Conservation (phyloP, 1,140 invertebrate species). For the Platyura marginata region DNA sequence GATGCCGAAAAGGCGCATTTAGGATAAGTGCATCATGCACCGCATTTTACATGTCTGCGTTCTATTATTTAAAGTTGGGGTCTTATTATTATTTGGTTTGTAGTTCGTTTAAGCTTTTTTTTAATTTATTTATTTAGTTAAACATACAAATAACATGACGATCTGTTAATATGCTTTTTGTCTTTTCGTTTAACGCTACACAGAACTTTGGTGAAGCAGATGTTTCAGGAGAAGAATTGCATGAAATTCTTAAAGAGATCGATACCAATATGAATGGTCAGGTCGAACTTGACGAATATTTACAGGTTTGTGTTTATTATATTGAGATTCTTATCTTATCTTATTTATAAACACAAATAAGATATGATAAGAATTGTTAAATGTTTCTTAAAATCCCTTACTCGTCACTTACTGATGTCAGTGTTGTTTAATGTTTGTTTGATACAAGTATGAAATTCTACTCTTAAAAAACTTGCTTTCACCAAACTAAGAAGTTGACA, state of each 20-base stretch:
- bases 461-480: too few species aligned
- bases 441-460: not conserved
- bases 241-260: slow-evolving; percentile 94
- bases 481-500: too few species aligned
- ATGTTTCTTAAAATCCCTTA: too few species aligned
- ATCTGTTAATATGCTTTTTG: too few species aligned
- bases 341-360: too few species aligned
- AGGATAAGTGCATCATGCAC: too few species aligned
- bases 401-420: not conserved
- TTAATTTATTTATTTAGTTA: too few species aligned
- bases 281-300: slow-evolving; percentile 95
- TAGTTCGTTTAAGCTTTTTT: too few species aligned
- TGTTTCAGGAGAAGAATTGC: slow-evolving; percentile 85
- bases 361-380: too few species aligned
- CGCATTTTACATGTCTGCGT: not conserved
- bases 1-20: too few species aligned
- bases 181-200: not conserved
- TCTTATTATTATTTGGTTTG: not conserved
- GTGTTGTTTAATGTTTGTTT: not conserved
- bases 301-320: slow-evolving; percentile 74
- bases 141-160: too few species aligned
- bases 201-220: slow-evolving; percentile 72
- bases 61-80: not conserved
- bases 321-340: too few species aligned
- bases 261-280: slow-evolving; percentile 99